Base-by-base conservation (phyloP, 2,113 vertebrate species). In the Morphnarchus princeps region DNA sequence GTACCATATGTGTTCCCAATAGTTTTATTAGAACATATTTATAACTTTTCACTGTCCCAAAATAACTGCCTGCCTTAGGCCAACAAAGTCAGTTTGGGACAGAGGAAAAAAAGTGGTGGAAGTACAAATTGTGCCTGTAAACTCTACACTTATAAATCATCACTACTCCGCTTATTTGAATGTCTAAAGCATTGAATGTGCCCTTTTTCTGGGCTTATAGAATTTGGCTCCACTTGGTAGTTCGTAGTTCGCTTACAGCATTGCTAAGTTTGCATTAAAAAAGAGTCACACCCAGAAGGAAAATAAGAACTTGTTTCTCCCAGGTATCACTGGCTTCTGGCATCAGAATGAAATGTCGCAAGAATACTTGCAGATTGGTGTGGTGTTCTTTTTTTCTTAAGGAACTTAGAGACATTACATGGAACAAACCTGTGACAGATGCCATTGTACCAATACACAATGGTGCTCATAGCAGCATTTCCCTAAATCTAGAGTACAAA, bases 61-160 rank as follows among this genome's bases (percentile, higher is more conserved):
- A 96, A 97, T 90, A 97, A 80, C 95, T 77, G 90, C 85, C 34
- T 89, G 84, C 77, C 83, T 96, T 67, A 81, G 89, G 93, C 93
- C 82, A 93, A 6, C 38, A 31, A 54, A 93, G 87, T 91, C 82
- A 70, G 31, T 70, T 91, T 94, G 88, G 71, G 83, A 77, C 54
- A 80, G 74, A 52, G n/a, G 22, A 29, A 38, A 66, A 34, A 12
- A 34, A 28, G 34, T 34, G 21, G 31, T 93, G 34, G 63, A 91
- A 94, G 88, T 77, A 88, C 82, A 87, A 38, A 66, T 80, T 70
- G 90, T 94, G 90, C 87, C 92, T 94, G 54, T 92, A 90, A 96
- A 94, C 54, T 90, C 92, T 43, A 45, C 22, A 31, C 45, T 93
- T 91, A 17, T 1, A 90, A 88, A 90, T 92, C 92, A 81, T 54